phyloP scores from a whole-genome alignment of 1,140 invertebrate species.

The Camponotus pennsylvanicus region DNA sequence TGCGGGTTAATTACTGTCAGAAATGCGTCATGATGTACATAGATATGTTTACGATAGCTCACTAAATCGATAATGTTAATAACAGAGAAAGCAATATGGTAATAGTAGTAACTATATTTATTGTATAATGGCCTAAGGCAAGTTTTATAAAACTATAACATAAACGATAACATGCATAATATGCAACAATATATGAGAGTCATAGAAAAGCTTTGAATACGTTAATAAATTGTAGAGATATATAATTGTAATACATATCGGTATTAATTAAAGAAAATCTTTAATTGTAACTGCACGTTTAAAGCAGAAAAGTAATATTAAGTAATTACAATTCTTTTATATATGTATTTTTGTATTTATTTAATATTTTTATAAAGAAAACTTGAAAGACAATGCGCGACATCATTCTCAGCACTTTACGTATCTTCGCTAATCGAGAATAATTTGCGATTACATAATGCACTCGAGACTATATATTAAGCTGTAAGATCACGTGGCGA shows the following conservation, averaged over 20 bases:
- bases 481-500: neutral
- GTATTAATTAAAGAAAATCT: too few relatives aligned
- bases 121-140: neutral
- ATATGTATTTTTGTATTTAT: neutral
- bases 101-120: neutral
- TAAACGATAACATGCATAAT: neutral
- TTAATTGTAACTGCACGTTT: too few relatives aligned
- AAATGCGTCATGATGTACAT: slow-evolving; percentile 8
- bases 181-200: neutral
- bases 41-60: neutral
- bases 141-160: neutral
- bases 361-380: neutral
- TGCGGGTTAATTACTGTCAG: slow-evolving; percentile 21
- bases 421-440: slow-evolving; percentile 21
- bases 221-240: neutral
- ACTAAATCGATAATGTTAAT: slow-evolving; percentile 29
- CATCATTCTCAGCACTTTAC: neutral
- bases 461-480: slow-evolving; percentile 35
- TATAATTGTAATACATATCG: neutral
- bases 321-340: neutral
- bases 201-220: neutral
- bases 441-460: slow-evolving; percentile 55
- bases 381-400: neutral
- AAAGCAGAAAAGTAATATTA: too few relatives aligned
- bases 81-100: slow-evolving; percentile 10